Base-by-base conservation (phyloP, 2,113 vertebrate genomes). In the Dicentrarchus labrax region DNA sequence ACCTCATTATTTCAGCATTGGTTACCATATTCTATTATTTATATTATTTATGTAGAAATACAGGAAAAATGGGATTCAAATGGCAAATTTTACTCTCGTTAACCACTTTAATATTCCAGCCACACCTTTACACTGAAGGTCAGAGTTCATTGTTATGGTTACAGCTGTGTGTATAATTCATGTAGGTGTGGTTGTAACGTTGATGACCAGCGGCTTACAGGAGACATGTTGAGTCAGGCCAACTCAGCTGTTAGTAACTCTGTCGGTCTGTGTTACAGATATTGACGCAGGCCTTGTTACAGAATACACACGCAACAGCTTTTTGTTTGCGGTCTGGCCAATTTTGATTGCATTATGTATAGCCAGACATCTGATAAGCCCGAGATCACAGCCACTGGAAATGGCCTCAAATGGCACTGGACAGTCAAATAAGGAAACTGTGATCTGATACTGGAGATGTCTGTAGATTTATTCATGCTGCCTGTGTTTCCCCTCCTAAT, bases 291-390 rank as follows among this genome's bases (percentile, higher is more conserved):
- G 81, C 53, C 41, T 62, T 56, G 82, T 82, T 78, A 83, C 74
- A 88, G 78, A 90, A 87, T 72, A 83, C 62, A 48, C 72, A 80
- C 56, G 11, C 41, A 22, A 57, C 45, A 59, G 77, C 73, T 56
- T 82, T 91, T 83, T 78, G 67, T 74, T 85, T 84, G 78, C n/a
- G 45, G 79, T 87, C 77, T 87, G 84, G 68, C 48, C 73, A 36
- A 43, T 93, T 92, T 90, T 89, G 85, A 90, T 88, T 92, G 51
- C 86, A 86, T 91, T 90, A 90, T 87, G 82, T 84, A 90, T 77
- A 90, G 59, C 36, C 62, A 66, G 87, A 85, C 78, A 92, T 88
- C 86, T 79, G 86, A 93, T 92, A 86, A 93, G 80, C 30, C 47
- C 16, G 5, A 83, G 84, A 91, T 90, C 73, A 45, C 72, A 81